Percentiles rank a stretch among this genome's conserved stretches.
Evolutionary conservation across 2,888 invertebrate species (phyloP).

Genomic region (Gerosis bhagava): DNA sequence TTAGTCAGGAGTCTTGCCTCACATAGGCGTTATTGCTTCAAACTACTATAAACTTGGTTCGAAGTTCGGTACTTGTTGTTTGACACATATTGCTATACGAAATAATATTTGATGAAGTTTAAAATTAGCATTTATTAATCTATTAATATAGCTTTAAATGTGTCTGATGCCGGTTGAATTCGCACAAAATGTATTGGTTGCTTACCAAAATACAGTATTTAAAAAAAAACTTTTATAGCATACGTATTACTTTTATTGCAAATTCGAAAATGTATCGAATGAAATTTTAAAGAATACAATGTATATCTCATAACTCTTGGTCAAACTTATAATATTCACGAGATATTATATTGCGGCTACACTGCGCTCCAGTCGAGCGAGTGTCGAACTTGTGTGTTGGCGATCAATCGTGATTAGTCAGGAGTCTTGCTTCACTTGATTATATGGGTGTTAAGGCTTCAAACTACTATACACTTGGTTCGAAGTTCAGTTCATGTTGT

Average conservation of each 20-base stretch:
- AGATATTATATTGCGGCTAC: constrained; percentile 13
- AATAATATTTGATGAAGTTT: too few relatives aligned
- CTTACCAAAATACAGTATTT: too few relatives aligned
- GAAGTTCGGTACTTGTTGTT: constrained; percentile 12
- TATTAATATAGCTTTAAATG: too few relatives aligned
- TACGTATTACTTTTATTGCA: too few relatives aligned
- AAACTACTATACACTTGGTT: constrained; percentile 9
- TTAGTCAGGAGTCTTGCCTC: constrained; percentile 16
- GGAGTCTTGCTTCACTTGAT: constrained; percentile 14
- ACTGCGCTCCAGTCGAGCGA: constrained; percentile 3
- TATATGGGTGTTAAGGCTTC: constrained; percentile 20
- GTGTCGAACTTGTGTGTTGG: constrained; percentile 18
- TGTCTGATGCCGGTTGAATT: too few relatives aligned
- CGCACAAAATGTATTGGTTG: too few relatives aligned
- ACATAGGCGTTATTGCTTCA: constrained; percentile 21
- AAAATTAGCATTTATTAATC: too few relatives aligned
- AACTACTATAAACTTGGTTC: constrained; percentile 11
- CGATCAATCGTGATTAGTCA: constrained; percentile 22
- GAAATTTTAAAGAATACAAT: too few relatives aligned
- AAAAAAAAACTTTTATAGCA: too few relatives aligned
- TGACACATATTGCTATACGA: constrained; percentile 3
- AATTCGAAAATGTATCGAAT: too few relatives aligned
- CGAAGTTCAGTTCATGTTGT: constrained; percentile 11
- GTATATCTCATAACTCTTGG: too few relatives aligned
- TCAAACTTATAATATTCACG: too few relatives aligned